These are phyloP conservation scores for Canis aureus DNA, from an alignment of 2,113 vertebrate species.

Conservation along the genomic window DNA sequence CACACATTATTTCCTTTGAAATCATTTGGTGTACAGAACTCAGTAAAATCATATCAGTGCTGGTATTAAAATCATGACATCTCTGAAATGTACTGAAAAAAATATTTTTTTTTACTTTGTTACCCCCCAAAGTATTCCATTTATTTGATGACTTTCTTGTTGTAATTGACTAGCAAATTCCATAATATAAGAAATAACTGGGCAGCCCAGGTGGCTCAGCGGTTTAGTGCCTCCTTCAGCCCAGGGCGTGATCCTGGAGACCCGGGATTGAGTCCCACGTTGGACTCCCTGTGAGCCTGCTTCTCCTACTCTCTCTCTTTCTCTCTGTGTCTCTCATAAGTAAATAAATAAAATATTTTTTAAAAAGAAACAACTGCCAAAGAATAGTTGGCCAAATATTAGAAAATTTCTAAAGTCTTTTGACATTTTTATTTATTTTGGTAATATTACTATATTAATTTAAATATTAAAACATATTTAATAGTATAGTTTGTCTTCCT, in stretches of 20 bases:
- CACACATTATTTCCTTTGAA: slow-evolving; percentile 68
- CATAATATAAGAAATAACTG: background rate
- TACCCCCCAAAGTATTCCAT: background rate
- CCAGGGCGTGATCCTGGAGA: too few relatives aligned
- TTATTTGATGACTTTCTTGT: background rate
- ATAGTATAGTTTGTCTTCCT: background rate
- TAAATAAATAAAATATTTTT: too few relatives aligned
- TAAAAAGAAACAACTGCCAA: background rate
- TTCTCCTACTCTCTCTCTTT: too few relatives aligned
- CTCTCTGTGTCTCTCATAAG: too few relatives aligned
- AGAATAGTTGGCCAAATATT: background rate
- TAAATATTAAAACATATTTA: background rate
- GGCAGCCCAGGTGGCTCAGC: too few relatives aligned
- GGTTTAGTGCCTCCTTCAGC: too few relatives aligned
- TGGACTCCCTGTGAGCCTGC: too few relatives aligned
- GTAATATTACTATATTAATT: background rate
- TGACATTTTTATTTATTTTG: background rate
- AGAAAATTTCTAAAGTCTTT: background rate
- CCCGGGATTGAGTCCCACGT: too few relatives aligned
- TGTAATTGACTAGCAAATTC: background rate
- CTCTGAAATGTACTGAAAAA: slow-evolving; percentile 51
- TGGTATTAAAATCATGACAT: slow-evolving; percentile 66
- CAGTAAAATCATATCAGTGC: slow-evolving; percentile 53
- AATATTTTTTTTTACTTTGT: background rate
- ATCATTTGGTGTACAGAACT: slow-evolving; percentile 59